Evolutionary conservation across 2,113 vertebrate genomes (phyloP).

Genomic region (Hassar affinis): DNA sequence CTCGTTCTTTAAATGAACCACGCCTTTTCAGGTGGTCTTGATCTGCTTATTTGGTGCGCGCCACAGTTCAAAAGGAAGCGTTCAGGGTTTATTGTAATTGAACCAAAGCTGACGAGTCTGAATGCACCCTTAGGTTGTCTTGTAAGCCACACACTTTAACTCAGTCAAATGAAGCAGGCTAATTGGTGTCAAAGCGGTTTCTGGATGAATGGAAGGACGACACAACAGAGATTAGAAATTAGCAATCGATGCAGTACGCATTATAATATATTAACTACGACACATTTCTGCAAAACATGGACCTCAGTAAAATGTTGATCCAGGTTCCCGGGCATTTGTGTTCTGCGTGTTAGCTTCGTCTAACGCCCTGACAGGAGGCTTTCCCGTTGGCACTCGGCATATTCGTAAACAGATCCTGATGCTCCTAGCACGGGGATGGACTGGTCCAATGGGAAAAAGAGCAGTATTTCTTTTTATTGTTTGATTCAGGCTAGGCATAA

Average conservation of each 20-base stretch:
- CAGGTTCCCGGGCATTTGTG: background rate
- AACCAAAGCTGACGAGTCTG: no score
- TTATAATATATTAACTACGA: background rate
- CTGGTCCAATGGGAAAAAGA: conserved; percentile 54
- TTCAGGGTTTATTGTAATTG: no score
- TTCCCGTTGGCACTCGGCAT: conserved; percentile 52
- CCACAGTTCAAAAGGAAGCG: no score
- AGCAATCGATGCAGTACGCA: background rate
- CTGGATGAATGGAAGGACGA: background rate
- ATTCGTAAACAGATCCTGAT: conserved; percentile 67
- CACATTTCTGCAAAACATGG: background rate
- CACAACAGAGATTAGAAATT: background rate
- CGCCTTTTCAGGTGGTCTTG: no score
- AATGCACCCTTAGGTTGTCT: no score
- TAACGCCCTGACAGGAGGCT: conserved; percentile 60
- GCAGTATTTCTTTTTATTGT: conserved; percentile 35
- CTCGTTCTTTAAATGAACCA: no score
- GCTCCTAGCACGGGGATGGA: conserved; percentile 51
- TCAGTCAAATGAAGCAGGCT: background rate
- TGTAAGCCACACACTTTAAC: background rate
- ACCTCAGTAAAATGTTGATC: background rate
- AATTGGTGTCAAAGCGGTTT: background rate
- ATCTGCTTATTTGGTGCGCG: no score
- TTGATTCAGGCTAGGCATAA: conserved; percentile 50
- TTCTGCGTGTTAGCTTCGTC: conserved; percentile 39